These are phyloP conservation scores for Chironomus riparius DNA, from an alignment of 2,888 invertebrate species.

Conservation along the genomic window DNA sequence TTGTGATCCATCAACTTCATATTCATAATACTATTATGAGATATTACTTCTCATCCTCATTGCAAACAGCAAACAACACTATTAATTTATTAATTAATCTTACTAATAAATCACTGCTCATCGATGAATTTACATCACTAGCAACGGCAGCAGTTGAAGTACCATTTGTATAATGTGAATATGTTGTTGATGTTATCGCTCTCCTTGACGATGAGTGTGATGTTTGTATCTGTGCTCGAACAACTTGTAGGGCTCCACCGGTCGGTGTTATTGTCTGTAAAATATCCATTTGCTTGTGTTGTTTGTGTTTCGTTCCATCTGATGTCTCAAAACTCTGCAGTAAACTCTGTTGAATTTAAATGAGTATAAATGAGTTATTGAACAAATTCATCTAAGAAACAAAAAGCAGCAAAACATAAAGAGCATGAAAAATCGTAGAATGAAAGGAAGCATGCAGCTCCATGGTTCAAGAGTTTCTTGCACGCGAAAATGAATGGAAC, in stretches of 20 bases:
- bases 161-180: slow-evolving; percentile 11
- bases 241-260: slow-evolving; percentile 59
- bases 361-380: too few relatives aligned
- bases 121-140: neutral
- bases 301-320: slow-evolving; percentile 41
- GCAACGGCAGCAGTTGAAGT: too few relatives aligned
- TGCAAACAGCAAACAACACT: neutral
- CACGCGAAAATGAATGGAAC: neutral
- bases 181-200: slow-evolving; percentile 24
- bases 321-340: slow-evolving; percentile 43
- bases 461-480: neutral
- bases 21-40: too few relatives aligned
- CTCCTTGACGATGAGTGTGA: slow-evolving; percentile 37
- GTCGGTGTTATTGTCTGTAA: slow-evolving; percentile 56
- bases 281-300: slow-evolving; percentile 54
- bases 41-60: neutral
- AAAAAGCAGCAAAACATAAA: neutral
- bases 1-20: too few relatives aligned
- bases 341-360: slow-evolving; percentile 38
- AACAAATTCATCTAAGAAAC: neutral
- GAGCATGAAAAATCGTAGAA: too few relatives aligned
- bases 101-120: slow-evolving; percentile 19
- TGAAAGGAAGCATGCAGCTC: too few relatives aligned
- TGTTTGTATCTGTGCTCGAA: slow-evolving; percentile 51
- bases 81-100: slow-evolving; percentile 8